Conservation (phyloP, 2,888 invertebrate genomes). For the Lysandra coridon region DNA sequence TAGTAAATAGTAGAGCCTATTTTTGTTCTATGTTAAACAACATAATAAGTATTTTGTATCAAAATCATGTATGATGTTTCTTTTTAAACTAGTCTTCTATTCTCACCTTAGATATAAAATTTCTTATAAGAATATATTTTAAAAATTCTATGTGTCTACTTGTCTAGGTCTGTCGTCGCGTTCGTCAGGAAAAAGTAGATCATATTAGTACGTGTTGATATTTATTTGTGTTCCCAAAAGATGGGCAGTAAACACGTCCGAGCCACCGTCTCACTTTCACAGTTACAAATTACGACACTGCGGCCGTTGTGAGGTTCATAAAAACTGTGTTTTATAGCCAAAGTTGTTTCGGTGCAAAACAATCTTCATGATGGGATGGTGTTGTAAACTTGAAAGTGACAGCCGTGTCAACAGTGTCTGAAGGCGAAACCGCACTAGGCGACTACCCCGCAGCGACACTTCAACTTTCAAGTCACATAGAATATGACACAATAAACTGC, state of each 20-base stretch:
- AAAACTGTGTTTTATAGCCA: not conserved
- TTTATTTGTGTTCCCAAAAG: slow-evolving; percentile 6
- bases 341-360: slow-evolving; percentile 4
- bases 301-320: not conserved
- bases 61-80: too few relatives aligned
- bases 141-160: not conserved
- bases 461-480: too few relatives aligned
- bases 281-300: slow-evolving; percentile 13
- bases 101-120: too few relatives aligned
- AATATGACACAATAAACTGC: too few relatives aligned
- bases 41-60: too few relatives aligned
- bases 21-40: too few relatives aligned
- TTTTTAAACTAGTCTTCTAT: too few relatives aligned
- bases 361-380: not conserved
- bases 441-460: too few relatives aligned
- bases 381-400: slow-evolving; percentile 28
- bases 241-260: slow-evolving; percentile 21
- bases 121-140: too few relatives aligned
- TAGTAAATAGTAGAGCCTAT: not conserved
- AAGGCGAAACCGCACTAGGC: too few relatives aligned
- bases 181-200: not conserved
- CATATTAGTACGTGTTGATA: slow-evolving; percentile 9
- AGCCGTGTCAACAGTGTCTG: not conserved
- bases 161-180: not conserved
- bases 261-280: slow-evolving; percentile 20